Evolutionary conservation across 92 coral and sea anemone species (phyloP).

Genomic region (Siderastrea siderea): DNA sequence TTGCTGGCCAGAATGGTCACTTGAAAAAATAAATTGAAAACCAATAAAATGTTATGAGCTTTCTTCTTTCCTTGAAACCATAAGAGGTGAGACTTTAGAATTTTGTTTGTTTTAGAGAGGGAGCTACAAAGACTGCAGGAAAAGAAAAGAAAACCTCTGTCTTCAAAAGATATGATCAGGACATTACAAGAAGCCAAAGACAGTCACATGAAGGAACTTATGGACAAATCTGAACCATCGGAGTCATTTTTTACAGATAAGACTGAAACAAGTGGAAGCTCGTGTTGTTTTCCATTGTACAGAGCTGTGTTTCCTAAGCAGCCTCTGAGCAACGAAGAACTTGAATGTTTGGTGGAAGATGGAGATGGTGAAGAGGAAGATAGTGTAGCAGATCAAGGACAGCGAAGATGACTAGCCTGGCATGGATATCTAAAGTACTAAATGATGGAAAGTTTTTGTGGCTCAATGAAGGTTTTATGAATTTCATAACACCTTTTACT

Average conservation of each 20-base stretch:
- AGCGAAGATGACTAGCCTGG: background rate
- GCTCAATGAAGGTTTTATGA: background rate
- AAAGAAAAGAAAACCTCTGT: slow-evolving; percentile 56
- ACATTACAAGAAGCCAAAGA: slow-evolving; percentile 74
- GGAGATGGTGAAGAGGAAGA: slow-evolving; percentile 1
- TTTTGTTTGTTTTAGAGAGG: slow-evolving; percentile 38
- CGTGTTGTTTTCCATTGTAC: slow-evolving; percentile 74
- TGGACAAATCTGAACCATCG: slow-evolving; percentile 13
- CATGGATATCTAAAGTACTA: background rate
- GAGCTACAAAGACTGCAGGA: slow-evolving; percentile 74
- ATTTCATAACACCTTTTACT: too few species aligned
- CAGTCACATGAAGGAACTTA: slow-evolving; percentile 61
- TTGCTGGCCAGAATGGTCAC: too few species aligned
- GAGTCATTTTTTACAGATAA: slow-evolving; percentile 63
- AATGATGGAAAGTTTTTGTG: background rate
- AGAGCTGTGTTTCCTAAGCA: slow-evolving; percentile 81
- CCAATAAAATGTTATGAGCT: too few species aligned
- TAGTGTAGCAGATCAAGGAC: background rate
- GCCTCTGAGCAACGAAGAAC: slow-evolving; percentile 81
- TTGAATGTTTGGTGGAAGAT: slow-evolving; percentile 72
- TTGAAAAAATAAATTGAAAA: too few species aligned
- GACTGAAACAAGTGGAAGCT: slow-evolving; percentile 31
- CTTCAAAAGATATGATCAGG: slow-evolving; percentile 66
- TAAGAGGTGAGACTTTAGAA: background rate
- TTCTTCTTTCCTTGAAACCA: too few species aligned